phyloP scores from a whole-genome alignment of 1,140 invertebrate species.

The Polypedilum pembai region DNA sequence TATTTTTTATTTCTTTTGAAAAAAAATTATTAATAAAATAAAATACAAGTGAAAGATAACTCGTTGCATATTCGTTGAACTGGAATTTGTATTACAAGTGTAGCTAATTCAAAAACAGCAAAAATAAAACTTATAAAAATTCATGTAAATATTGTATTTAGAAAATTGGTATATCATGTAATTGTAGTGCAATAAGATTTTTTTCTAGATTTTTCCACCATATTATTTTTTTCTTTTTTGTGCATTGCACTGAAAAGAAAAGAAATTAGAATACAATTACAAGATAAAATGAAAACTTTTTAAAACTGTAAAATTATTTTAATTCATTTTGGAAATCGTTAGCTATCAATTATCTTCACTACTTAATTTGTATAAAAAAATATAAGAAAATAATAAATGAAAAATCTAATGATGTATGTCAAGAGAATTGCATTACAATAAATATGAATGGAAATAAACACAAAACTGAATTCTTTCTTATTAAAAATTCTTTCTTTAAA shows the following conservation, averaged over 20 bases:
- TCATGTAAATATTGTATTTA: slow-evolving; percentile 8
- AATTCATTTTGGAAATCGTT: too few relatives aligned
- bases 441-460: too few relatives aligned
- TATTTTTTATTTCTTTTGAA: background rate
- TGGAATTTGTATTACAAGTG: slow-evolving; percentile 15
- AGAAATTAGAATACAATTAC: too few relatives aligned
- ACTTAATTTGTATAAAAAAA: too few relatives aligned
- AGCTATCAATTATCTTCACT: too few relatives aligned
- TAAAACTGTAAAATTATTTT: too few relatives aligned
- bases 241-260: background rate
- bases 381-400: too few relatives aligned
- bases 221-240: background rate
- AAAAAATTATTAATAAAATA: background rate
- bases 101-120: background rate
- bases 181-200: slow-evolving; percentile 9
- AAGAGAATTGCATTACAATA: too few relatives aligned
- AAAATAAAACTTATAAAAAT: background rate
- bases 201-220: background rate
- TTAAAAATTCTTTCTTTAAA: too few relatives aligned
- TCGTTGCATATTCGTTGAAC: background rate
- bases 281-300: too few relatives aligned
- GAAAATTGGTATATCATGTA: slow-evolving; percentile 6
- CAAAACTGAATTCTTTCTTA: too few relatives aligned
- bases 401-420: too few relatives aligned
- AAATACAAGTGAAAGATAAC: background rate